Base-by-base conservation (phyloP, 2,113 vertebrate genomes). In the Leuciscus idus region DNA sequence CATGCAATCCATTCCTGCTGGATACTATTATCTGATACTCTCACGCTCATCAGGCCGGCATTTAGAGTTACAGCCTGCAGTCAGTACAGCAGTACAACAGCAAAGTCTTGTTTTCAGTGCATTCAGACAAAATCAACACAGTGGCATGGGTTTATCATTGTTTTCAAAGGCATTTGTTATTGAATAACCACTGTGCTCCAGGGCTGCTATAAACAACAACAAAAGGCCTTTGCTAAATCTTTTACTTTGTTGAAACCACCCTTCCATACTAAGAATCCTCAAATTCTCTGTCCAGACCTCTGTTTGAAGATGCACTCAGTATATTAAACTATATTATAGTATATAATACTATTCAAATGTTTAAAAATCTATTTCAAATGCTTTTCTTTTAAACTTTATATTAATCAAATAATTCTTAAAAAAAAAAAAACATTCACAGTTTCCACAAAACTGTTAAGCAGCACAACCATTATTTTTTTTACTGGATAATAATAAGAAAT, bases 81-180 rank as follows among this genome's bases (percentile, higher is more conserved):
- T 62, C 30, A 80, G 33, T 62, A 61, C n/a, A 80, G 77, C 77
- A 59, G 55, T 43, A 55, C 6, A 39, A n/a, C 19, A 21, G 15
- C 77, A 39, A 8, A 48, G 73, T n/a, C n/a, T 55, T 61, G 55
- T n/a, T 43, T 80, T 36, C 52, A 80, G 11, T 61, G 55, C n/a
- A 76, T 76, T 76, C 26, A 76, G 74, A 80, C 57, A 62, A 43
- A 80, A 59, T 80, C 57, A 10, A 43, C 77, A 79, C 30, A 33
- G 17, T 26, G 26, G 52, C 28, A 79, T 21, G 19, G 11, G 76
- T 79, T 76, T 79, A 59, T 79, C 52, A 13, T 79, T 79, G 76
- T 79, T 79, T 52, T 15, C 26, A 33, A 33, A 80, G 19, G 19
- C 33, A 43, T 80, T 80, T 43, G 23, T 39, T 80, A 61, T 59